A percentile compares a stretch with the other conserved stretches of the same genome.
Evolutionary conservation across 2,888 invertebrate genomes (phyloP).

Genomic region (Tolmerus cingulatus): DNA sequence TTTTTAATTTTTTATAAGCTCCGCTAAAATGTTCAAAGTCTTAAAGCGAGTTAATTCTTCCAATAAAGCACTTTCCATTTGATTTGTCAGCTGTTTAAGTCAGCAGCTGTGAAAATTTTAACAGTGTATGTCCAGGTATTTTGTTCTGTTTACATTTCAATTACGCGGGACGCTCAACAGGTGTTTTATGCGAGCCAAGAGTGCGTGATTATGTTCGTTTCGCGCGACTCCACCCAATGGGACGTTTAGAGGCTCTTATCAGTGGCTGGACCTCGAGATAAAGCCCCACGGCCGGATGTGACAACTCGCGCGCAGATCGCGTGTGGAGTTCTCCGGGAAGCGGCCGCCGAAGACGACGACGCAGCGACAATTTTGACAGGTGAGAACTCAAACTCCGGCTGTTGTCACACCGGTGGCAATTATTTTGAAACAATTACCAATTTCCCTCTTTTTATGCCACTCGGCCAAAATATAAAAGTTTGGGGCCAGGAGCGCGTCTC

Average conservation of each 20-base stretch:
- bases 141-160: neutral
- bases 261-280: neutral
- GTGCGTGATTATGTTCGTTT: neutral
- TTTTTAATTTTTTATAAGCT: neutral
- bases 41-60: neutral
- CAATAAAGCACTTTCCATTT: neutral
- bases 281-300: neutral
- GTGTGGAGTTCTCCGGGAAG: neutral
- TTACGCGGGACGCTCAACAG: neutral
- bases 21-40: neutral
- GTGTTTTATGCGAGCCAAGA: neutral
- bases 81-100: neutral
- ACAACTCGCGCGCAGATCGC: neutral
- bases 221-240: neutral
- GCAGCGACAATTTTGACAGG: neutral
- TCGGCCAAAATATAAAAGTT: neutral
- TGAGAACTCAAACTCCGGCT: neutral
- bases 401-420: neutral
- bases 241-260: neutral
- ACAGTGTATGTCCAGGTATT: neutral
- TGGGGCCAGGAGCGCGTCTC: neutral
- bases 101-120: neutral
- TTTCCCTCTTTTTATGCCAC: neutral
- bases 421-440: neutral
- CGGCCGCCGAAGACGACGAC: neutral